Evolutionary conservation across 1,140 invertebrate genomes (phyloP), one percentile per base, ranked within the genome.

Genomic region (Drosophila busckii): DNA sequence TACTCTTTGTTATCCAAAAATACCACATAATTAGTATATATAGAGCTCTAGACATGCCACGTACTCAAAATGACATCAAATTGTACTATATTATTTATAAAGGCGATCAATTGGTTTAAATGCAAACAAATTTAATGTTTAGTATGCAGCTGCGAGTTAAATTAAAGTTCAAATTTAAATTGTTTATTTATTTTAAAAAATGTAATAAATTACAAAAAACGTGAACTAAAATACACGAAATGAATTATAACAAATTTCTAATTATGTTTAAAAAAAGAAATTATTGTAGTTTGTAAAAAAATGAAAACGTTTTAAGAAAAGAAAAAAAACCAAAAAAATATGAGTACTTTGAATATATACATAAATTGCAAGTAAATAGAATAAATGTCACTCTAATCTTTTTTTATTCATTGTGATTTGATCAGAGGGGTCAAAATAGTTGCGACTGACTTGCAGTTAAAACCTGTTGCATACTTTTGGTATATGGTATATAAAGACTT

Each of bases 331-430:
- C 42, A 49, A 69, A 58, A 42, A 67, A 68, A 60, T 54, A 52
- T 54, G 60, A 71, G 48, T 73, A 78, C 68, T 78, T 78, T 78
- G 73, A 78, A 78, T 78, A 78, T 78, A 78, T 78, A 78, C 64
- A 78, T 80, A 78, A 78, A 78, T 80, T 68, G 73, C 73, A 78
- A 78, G 73, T 78, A 78, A 78, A 73, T 78, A 78, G 73, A 78
- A 78, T 78, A 78, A 78, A 78, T 78, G 68, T 78, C 73, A 78
- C 63, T 78, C 73, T 70, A n/a, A n/a, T n/a, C 50, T 78, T 75
- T 78, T 78, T 76, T 78, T 78, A 78, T 78, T 78, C 73, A 64
- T 50, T n/a, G 25, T 42, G 59, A 13, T 31, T 71, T 46, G 19
- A 70, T 12, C 16, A 42, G 42, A n/a, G n/a, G n/a, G n/a, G n/a